A percentile compares a stretch with the other conserved stretches of the same genome.
phyloP scores from a whole-genome alignment of 2,888 invertebrate species.

The Erebia aethiops region DNA sequence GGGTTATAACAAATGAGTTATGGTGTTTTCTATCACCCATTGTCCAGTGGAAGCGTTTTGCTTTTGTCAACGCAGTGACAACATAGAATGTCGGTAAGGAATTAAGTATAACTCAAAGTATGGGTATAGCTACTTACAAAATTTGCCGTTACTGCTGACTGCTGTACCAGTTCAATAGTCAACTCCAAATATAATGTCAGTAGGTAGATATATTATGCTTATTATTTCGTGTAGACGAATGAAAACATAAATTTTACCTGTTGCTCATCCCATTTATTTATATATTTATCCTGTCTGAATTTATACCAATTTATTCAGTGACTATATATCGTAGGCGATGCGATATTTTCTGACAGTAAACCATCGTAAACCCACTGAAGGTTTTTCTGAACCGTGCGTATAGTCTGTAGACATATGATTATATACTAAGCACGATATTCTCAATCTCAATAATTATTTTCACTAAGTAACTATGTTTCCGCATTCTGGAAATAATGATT shows the following conservation, averaged over 20 bases:
- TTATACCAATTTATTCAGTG: too few relatives aligned
- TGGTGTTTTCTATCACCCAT: conserved; percentile 50
- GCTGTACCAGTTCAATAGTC: not conserved
- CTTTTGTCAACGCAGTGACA: conserved; percentile 1
- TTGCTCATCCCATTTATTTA: too few relatives aligned
- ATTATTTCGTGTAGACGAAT: not conserved
- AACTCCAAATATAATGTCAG: not conserved
- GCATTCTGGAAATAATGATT: too few relatives aligned
- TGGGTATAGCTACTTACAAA: not conserved
- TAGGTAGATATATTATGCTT: not conserved
- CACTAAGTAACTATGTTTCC: too few relatives aligned
- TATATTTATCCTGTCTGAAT: too few relatives aligned
- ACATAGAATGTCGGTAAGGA: not conserved
- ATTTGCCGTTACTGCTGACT: not conserved
- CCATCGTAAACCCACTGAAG: too few relatives aligned
- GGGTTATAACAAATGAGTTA: conserved; percentile 49
- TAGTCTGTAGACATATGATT: too few relatives aligned
- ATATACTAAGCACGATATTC: too few relatives aligned
- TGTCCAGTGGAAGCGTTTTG: conserved; percentile 43
- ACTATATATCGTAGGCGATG: too few relatives aligned
- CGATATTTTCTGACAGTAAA: too few relatives aligned
- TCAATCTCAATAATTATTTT: too few relatives aligned
- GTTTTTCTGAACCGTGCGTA: too few relatives aligned
- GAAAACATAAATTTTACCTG: not conserved
- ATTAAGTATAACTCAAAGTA: not conserved